Percentiles rank a stretch among this genome's conserved stretches.
phyloP scores from a whole-genome alignment of 37 sponge, comb jelly and placozoan species.

The Agelas oroides region DNA sequence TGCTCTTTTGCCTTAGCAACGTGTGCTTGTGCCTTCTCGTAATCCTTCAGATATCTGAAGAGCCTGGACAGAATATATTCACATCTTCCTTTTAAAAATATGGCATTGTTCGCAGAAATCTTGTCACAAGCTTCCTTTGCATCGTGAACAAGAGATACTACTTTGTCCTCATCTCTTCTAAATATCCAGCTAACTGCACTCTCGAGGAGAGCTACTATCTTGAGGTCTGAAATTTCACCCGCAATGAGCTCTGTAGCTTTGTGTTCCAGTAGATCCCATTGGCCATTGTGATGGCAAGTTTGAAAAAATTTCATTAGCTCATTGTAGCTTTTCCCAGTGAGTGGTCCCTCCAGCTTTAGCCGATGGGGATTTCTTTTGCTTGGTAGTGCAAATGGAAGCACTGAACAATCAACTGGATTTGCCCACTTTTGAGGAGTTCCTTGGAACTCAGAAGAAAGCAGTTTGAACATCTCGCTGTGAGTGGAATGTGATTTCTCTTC shows the following conservation, averaged over 20 bases:
- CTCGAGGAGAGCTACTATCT: constrained; percentile 6
- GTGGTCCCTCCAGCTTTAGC: neutral
- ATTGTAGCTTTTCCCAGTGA: neutral
- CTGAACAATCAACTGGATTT: too few relatives aligned
- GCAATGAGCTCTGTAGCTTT: constrained; percentile 5
- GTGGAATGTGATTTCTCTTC: constrained; percentile 7
- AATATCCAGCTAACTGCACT: constrained; percentile 20
- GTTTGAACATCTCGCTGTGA: constrained; percentile 9
- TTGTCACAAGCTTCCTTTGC: neutral
- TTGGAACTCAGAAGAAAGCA: too few relatives aligned
- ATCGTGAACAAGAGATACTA: neutral
- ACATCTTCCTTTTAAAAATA: constrained; percentile 16
- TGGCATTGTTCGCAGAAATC: neutral
- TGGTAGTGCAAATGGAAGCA: too few relatives aligned
- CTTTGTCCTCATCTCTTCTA: neutral
- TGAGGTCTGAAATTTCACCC: neutral
- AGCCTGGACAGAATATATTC: constrained; percentile 7
- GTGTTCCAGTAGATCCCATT: neutral
- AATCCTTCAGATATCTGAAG: neutral
- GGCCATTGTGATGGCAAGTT: neutral
- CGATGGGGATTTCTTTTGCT: neutral
- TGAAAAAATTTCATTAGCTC: constrained; percentile 7
- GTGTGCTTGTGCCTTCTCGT: neutral
- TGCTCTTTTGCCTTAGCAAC: constrained; percentile 1
- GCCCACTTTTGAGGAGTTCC: too few relatives aligned